Conservation (phyloP, 2,113 vertebrate genomes). For the Elgaria multicarinata region DNA sequence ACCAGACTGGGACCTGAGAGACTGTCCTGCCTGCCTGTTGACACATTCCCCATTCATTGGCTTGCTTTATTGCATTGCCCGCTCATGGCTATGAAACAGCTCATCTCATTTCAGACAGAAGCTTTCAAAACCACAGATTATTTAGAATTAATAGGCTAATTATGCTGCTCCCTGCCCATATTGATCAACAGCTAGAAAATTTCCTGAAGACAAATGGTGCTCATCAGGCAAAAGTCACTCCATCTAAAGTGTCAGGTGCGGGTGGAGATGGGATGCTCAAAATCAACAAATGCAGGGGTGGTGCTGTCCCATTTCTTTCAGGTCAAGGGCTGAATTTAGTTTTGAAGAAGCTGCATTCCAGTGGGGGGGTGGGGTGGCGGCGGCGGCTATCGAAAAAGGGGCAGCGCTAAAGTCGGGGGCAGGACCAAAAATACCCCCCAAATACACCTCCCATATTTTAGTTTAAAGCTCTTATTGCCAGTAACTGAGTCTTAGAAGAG, state of each 20-base stretch:
- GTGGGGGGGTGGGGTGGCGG: too few relatives aligned
- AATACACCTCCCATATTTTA: too few relatives aligned
- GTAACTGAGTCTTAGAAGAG: too few relatives aligned
- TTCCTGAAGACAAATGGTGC: accelerated
- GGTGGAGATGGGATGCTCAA: too few relatives aligned
- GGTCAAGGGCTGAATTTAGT: too few relatives aligned
- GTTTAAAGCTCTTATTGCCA: too few relatives aligned
- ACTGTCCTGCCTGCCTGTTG: conserved; percentile 19
- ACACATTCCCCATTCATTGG: conserved; percentile 30
- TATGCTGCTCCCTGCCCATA: conserved; percentile 13
- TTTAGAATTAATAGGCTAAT: conserved; percentile 38
- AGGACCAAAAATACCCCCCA: too few relatives aligned
- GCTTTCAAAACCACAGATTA: conserved; percentile 47
- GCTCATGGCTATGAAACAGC: conserved; percentile 56
- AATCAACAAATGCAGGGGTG: too few relatives aligned
- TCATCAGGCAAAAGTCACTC: neutral
- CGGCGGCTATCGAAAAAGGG: too few relatives aligned
- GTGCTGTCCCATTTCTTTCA: too few relatives aligned
- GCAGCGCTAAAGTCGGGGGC: too few relatives aligned
- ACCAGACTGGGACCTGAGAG: neutral
- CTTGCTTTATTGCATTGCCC: conserved; percentile 46
- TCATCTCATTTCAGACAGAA: conserved; percentile 56
- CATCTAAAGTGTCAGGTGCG: neutral
- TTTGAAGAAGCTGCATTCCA: too few relatives aligned
- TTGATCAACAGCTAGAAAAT: neutral